phyloP scores from a whole-genome alignment of 2,797 vertebrate species.

The Rachycentron canadum region DNA sequence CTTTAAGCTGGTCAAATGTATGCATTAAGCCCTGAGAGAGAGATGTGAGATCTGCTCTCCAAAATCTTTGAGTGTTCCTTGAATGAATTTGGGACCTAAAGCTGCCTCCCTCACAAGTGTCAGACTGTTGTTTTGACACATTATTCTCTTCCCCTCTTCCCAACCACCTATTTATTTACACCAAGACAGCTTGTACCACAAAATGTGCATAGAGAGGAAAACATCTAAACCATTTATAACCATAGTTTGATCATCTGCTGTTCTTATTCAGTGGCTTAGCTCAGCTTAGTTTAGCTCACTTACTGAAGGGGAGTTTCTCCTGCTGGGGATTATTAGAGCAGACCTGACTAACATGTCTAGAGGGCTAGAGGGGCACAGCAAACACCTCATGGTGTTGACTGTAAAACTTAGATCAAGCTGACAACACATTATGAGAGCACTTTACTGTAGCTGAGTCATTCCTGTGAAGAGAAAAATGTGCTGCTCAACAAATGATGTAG shows the following conservation, averaged over 20 bases:
- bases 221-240: background rate
- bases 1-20: conserved; percentile 16
- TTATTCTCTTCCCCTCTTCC: background rate
- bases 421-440: background rate
- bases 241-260: conserved; percentile 10
- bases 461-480: conserved; percentile 5
- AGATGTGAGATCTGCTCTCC: background rate
- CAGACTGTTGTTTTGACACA: background rate
- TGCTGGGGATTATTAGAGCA: conserved; percentile 62
- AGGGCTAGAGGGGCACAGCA: conserved; percentile 1
- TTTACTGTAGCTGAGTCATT: background rate
- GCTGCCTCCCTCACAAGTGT: background rate
- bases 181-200: background rate
- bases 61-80: conserved; percentile 5
- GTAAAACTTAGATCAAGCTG: background rate
- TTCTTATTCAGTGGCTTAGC: conserved; percentile 33
- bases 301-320: conserved; percentile 53
- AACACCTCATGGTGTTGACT: conserved; percentile 25
- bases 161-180: background rate
- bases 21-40: background rate
- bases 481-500: background rate
- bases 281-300: conserved; percentile 58
- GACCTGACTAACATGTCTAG: conserved; percentile 11
- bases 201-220: background rate
- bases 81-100: background rate